Base-by-base conservation (phyloP, 2,888 invertebrate genomes). In the Brachylomia viminalis region DNA sequence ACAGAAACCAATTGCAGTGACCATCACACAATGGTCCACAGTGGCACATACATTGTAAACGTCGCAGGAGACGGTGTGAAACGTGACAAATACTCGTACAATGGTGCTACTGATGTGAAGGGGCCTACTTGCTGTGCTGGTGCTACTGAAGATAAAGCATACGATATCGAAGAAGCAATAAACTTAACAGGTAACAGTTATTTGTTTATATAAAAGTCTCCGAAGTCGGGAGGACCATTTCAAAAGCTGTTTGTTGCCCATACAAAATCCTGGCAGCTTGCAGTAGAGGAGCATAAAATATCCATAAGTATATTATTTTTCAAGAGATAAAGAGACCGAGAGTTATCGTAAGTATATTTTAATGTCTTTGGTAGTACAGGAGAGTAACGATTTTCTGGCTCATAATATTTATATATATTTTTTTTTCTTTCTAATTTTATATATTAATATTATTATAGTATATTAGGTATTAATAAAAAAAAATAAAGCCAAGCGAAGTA, bases 141-240 rank as follows among this genome's bases (percentile, higher is more conserved):
- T 13, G 33, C n/a, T 52, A 8, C 15, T 47, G 81, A 72, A 47
- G 66, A 80, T 0, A 86, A 82, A 52, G 66, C 67, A 45, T 89
- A 86, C 68, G 86, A 87, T 38, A 92, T 91, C 73, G 91, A 91
- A 79, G 92, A 92, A 49, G 93, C 93, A 15, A 83, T 93, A 17
- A 87, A 91, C 38, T 72, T 92, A 23, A 87, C 91, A 66, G 92
- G 92, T 92, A 82, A 82, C 1, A 6, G 15, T 1, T 23, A 30
- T n/a, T 17, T 38, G 3, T 23, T 38, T 58, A 47, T 38, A 52
- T 6, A 42, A 11, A 49, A 52, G n/a, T n/a, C 42, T 33, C 38
- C 0, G 38, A 49, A 52, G 8, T 33, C 38, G 4, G 38, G 7
- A 6, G 38, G 38, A 38, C 5, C 38, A 0, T 17, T 17, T 27